phyloP scores from a whole-genome alignment of 2,113 vertebrate species.

The Passer domesticus region DNA sequence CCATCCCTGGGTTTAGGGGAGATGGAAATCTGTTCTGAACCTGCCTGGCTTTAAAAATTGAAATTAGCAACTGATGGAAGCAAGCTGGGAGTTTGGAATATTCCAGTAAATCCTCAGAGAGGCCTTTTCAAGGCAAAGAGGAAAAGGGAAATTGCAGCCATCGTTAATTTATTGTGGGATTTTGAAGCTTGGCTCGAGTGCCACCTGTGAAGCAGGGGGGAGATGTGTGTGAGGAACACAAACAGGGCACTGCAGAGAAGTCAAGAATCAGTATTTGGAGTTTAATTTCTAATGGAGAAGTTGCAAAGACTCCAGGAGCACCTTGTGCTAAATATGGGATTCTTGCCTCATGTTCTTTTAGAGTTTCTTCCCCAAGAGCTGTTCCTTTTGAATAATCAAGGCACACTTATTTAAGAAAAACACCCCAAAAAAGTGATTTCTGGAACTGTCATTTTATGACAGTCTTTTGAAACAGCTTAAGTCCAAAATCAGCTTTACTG shows the following conservation, averaged over 20 bases:
- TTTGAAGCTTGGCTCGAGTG: not conserved
- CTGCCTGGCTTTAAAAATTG: not conserved
- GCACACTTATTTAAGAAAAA: not conserved
- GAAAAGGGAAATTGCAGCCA: not conserved
- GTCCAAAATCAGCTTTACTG: not conserved
- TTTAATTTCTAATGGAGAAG: not conserved
- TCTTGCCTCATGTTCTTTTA: rapidly evolving
- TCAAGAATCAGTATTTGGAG: not conserved
- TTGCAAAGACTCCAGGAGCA: not conserved
- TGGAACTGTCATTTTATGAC: not conserved
- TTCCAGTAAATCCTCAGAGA: not conserved
- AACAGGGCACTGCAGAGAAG: not conserved
- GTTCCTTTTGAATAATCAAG: not conserved
- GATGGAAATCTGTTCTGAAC: not conserved
- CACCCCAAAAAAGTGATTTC: too few relatives aligned
- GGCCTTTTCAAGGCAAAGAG: not conserved
- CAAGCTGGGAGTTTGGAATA: not conserved
- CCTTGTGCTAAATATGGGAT: not conserved
- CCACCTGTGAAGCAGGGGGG: not conserved
- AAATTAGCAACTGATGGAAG: not conserved
- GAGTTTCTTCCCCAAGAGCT: not conserved
- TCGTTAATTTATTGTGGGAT: not conserved
- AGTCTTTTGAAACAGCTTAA: not conserved
- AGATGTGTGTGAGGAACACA: not conserved
- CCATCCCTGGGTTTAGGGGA: not conserved